Evolutionary conservation across 2,113 vertebrate species (phyloP).

Genomic region (Macheiramphus alcinus): DNA sequence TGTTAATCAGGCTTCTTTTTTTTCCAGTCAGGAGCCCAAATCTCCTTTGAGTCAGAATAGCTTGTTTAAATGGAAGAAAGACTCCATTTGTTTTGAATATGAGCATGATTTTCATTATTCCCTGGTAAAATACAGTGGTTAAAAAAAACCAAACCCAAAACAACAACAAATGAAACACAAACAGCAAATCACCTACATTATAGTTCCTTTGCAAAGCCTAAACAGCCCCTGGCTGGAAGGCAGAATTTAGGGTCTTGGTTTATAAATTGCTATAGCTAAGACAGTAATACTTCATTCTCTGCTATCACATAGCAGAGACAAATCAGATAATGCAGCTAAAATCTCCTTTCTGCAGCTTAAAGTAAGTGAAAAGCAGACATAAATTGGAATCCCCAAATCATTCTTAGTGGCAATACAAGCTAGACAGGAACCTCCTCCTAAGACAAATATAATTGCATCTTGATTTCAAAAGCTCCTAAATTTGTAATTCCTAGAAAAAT

Average conservation of each 20-base stretch:
- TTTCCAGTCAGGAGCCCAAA: background rate
- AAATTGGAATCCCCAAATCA: background rate
- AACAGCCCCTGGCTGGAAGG: background rate
- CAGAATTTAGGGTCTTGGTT: background rate
- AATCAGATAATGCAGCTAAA: slow-evolving; percentile 33
- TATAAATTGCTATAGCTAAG: slow-evolving; percentile 12
- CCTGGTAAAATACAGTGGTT: background rate
- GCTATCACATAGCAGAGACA: background rate
- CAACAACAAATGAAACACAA: background rate
- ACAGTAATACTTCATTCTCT: slow-evolving; percentile 16
- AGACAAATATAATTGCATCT: background rate
- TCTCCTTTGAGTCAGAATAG: background rate
- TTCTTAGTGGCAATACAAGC: background rate
- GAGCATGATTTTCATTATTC: background rate
- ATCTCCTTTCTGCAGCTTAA: background rate
- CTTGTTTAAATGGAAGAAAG: background rate
- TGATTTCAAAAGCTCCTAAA: slow-evolving; percentile 16
- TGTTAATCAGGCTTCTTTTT: background rate
- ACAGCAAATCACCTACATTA: background rate
- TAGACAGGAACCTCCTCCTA: background rate
- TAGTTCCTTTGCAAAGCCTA: background rate
- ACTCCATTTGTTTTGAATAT: background rate
- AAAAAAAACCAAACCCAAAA: background rate
- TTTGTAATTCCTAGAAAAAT: slow-evolving; percentile 30
- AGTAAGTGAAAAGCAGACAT: background rate